Conservation (phyloP, 2,113 vertebrate genomes). For the Campylomormyrus tamandua region DNA sequence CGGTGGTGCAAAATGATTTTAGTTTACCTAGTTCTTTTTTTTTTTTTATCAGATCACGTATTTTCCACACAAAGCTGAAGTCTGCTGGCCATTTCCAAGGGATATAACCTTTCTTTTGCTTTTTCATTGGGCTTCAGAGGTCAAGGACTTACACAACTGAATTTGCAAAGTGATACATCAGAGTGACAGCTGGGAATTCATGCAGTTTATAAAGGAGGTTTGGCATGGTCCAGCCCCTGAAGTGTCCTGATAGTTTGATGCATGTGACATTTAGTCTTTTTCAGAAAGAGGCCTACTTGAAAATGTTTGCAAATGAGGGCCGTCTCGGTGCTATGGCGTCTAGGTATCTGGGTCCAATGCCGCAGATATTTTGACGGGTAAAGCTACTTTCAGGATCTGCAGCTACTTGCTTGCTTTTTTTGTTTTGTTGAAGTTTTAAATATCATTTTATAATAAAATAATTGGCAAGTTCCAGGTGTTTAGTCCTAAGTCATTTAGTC, state of each 20-base stretch:
- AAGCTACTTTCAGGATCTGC: not conserved
- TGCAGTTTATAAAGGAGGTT: slow-evolving; percentile 31
- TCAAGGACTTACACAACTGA: slow-evolving; percentile 61
- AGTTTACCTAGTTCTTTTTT: not conserved
- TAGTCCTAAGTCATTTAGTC: not conserved
- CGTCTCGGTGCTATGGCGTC: not conserved
- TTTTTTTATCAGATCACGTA: not conserved
- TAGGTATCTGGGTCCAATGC: not conserved
- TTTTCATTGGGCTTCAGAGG: slow-evolving; percentile 54
- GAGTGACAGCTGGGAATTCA: slow-evolving; percentile 48
- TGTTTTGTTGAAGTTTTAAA: not conserved
- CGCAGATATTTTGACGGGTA: not conserved
- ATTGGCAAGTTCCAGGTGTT: not conserved
- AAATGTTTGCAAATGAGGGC: slow-evolving; percentile 7
- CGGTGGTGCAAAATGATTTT: not conserved
- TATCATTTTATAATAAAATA: not conserved
- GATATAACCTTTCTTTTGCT: slow-evolving; percentile 52
- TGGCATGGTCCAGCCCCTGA: slow-evolving; percentile 19
- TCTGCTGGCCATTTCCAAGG: slow-evolving; percentile 25
- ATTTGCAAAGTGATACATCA: slow-evolving; percentile 43
- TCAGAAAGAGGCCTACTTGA: not conserved
- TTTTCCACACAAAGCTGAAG: not conserved
- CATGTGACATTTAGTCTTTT: slow-evolving; percentile 5
- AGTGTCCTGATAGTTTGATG: not conserved
- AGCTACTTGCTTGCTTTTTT: slow-evolving; percentile 2